These are phyloP conservation scores for Galbula dea DNA, from an alignment of 2,113 vertebrate genomes.

Conservation along the genomic window DNA sequence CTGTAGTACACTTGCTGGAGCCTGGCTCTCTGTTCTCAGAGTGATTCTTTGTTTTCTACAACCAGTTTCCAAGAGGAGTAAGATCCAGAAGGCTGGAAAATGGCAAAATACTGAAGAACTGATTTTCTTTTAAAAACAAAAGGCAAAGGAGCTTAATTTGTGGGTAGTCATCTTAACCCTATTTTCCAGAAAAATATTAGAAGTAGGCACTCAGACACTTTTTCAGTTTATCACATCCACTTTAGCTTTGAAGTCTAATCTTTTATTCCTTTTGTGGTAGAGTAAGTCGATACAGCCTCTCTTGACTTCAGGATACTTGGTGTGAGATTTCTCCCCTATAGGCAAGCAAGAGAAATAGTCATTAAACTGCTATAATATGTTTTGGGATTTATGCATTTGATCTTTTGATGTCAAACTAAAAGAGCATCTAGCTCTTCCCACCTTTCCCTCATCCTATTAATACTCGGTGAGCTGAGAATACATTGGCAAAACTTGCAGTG, in stretches of 20 bases:
- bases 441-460: background rate
- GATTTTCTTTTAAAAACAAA: background rate
- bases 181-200: background rate
- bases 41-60: background rate
- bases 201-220: background rate
- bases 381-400: background rate
- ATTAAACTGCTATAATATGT: background rate
- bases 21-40: background rate
- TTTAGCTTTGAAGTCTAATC: background rate
- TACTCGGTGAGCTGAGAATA: background rate
- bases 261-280: background rate
- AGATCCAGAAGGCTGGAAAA: background rate
- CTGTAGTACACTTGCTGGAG: background rate
- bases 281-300: background rate
- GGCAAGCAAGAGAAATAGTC: background rate
- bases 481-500: background rate
- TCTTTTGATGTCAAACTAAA: background rate
- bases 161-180: background rate
- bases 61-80: background rate
- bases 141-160: background rate
- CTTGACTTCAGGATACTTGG: background rate
- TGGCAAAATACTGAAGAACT: background rate
- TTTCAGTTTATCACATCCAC: background rate
- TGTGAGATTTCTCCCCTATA: background rate
- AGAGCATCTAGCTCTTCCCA: background rate